Conservation (phyloP, 1,140 invertebrate genomes). For the Trichonephila clavipes region DNA sequence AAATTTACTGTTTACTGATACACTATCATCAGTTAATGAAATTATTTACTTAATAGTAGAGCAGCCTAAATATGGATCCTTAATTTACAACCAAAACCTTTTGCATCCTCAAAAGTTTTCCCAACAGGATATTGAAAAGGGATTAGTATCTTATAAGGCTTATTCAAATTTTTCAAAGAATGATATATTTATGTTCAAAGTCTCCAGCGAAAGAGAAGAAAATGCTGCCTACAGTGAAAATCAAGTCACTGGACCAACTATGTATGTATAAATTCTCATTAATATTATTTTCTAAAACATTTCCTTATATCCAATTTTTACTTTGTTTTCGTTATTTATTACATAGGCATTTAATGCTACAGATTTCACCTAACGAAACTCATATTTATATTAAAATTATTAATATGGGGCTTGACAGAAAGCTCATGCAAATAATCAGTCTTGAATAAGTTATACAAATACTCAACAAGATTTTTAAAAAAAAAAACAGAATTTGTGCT, state of each 20-base stretch:
- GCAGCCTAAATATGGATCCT: slow-evolving; percentile 37
- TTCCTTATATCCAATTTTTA: no score
- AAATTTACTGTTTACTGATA: slow-evolving; percentile 40
- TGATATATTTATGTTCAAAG: slow-evolving; percentile 57
- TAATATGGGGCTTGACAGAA: no score
- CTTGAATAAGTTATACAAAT: no score
- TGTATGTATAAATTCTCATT: slow-evolving; percentile 45
- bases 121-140: slow-evolving; percentile 65
- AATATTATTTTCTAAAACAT: no score
- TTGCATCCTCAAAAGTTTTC: slow-evolving; percentile 18
- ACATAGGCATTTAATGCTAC: no score
- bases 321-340: no score
- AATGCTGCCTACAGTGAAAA: slow-evolving; percentile 1
- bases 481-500: no score
- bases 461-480: no score
- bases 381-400: no score
- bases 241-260: neutral
- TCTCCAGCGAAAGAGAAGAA: slow-evolving; percentile 27
- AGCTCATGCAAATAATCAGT: no score
- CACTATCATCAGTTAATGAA: neutral
- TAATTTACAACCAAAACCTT: slow-evolving; percentile 43
- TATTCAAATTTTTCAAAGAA: slow-evolving; percentile 1
- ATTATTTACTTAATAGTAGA: slow-evolving; percentile 46
- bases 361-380: no score
- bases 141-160: slow-evolving; percentile 38